Evolutionary conservation across 2,113 vertebrate species (phyloP).

Genomic region (Hiodon tergisus): DNA sequence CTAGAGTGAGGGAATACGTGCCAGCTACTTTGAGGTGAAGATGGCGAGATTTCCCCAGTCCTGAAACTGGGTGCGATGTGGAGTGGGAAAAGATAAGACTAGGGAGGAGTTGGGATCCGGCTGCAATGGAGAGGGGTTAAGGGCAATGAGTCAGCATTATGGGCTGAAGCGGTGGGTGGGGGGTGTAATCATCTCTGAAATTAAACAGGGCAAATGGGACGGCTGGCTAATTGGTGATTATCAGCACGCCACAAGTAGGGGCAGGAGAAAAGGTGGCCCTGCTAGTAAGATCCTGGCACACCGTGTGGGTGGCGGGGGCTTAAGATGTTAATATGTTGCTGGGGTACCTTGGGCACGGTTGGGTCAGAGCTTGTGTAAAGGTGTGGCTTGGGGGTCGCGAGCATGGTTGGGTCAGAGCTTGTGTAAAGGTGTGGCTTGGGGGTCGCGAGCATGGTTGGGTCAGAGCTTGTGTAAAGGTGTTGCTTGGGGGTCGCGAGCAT

Average conservation of each 20-base stretch:
- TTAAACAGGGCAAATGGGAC: constrained; percentile 12
- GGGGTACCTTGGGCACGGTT: too few species aligned
- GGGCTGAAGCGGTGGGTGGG: constrained; percentile 18
- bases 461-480: too few species aligned
- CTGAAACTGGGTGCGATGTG: neutral
- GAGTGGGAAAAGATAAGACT: neutral
- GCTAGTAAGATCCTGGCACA: too few species aligned
- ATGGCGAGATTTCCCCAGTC: constrained; percentile 1
- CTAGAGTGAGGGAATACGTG: constrained; percentile 31
- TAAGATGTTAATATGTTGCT: too few species aligned
- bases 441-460: too few species aligned
- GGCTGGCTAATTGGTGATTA: constrained; percentile 25
- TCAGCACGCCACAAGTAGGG: neutral
- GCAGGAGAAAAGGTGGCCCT: neutral
- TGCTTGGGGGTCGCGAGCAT: too few species aligned
- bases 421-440: too few species aligned
- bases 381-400: too few species aligned
- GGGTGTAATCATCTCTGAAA: constrained; percentile 23
- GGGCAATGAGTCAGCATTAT: constrained; percentile 5
- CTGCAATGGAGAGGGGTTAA: constrained; percentile 6
- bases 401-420: too few species aligned
- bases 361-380: neutral
- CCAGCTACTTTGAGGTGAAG: constrained; percentile 10
- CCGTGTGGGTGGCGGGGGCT: neutral
- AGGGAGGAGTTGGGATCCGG: too few species aligned